These are phyloP conservation scores for Ciconia boyciana DNA, from an alignment of 2,113 vertebrate species.

Conservation along the genomic window DNA sequence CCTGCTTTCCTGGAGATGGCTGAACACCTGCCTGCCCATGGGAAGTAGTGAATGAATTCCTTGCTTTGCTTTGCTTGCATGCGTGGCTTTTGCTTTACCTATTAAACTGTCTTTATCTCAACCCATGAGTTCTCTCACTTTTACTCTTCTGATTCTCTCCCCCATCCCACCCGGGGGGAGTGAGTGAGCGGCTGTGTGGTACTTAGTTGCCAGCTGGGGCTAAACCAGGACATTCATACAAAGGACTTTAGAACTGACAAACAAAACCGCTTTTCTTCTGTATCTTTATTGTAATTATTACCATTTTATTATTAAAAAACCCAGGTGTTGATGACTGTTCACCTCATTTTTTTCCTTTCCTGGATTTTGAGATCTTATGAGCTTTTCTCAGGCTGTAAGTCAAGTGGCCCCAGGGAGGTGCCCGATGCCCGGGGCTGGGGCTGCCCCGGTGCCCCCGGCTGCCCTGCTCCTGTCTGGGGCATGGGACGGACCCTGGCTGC, in stretches of 20 bases:
- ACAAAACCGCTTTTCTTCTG: background rate
- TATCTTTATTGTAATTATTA: background rate
- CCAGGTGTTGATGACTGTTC: background rate
- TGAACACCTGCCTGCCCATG: no score
- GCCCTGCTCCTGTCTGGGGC: background rate
- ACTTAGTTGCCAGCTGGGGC: no score
- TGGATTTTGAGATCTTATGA: background rate
- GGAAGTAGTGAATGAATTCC: no score
- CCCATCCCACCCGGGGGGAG: no score
- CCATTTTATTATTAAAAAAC: background rate
- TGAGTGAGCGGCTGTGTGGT: no score
- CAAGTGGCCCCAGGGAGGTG: background rate
- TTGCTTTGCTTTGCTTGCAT: no score
- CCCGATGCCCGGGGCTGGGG: fast-evolving
- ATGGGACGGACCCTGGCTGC: background rate
- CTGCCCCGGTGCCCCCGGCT: background rate
- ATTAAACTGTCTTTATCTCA: no score
- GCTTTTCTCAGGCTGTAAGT: background rate
- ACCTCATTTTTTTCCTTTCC: background rate
- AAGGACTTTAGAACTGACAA: background rate
- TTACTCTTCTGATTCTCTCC: no score
- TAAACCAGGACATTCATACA: no score
- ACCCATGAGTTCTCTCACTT: no score
- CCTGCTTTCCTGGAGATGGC: no score
- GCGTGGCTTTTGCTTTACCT: no score